Evolutionary conservation across 1,140 invertebrate genomes (phyloP).

Genomic region (Eumaeus atala): DNA sequence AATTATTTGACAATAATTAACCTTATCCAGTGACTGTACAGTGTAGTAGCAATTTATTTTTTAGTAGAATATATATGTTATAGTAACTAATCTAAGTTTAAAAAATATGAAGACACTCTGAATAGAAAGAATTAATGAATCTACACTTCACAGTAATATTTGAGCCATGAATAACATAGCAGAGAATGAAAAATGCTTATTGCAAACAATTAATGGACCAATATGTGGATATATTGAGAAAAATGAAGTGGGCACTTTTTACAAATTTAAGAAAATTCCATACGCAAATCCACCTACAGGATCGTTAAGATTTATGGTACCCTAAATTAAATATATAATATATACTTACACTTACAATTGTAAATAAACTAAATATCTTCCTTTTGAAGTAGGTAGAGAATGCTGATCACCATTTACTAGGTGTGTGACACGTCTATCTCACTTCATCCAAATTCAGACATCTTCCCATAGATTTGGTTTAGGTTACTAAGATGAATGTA

Average conservation of each 20-base stretch:
- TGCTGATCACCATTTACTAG: background rate
- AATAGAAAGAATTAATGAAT: no score
- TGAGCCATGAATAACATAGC: conserved; percentile 23
- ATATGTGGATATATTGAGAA: conserved; percentile 47
- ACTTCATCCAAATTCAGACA: no score
- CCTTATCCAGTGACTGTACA: no score
- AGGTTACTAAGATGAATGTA: no score
- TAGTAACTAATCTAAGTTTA: no score
- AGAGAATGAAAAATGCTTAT: conserved; percentile 31
- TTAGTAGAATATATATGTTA: no score
- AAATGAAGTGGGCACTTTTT: conserved; percentile 40
- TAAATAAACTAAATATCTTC: conserved; percentile 5
- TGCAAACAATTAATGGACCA: conserved; percentile 41
- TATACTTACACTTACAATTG: background rate
- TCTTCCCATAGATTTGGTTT: no score
- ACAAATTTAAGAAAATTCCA: conserved; percentile 77
- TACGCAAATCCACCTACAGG: conserved; percentile 77
- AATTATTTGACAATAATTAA: no score
- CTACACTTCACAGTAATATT: background rate
- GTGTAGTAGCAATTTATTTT: no score
- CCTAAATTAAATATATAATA: conserved; percentile 18
- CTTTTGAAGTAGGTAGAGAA: no score
- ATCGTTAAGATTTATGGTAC: conserved; percentile 75
- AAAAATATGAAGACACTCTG: no score
- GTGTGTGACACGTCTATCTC: no score